These are phyloP conservation scores for Bugula neritina DNA, from an alignment of 2,888 invertebrate genomes.

Conservation along the genomic window DNA sequence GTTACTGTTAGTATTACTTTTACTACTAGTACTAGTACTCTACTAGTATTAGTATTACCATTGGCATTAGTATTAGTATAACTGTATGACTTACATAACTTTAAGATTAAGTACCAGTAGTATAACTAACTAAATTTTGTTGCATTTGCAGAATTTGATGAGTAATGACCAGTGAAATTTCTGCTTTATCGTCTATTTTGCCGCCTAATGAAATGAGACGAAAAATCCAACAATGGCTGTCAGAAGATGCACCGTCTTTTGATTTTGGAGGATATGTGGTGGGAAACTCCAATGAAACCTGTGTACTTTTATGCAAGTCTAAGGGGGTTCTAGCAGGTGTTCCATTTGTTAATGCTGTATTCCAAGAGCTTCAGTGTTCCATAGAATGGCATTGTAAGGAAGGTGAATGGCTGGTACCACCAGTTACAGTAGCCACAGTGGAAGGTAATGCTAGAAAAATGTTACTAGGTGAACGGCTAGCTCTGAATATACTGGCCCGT, in stretches of 20 bases:
- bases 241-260: constrained; percentile 50
- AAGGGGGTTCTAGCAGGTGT: constrained; percentile 52
- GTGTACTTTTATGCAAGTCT: constrained; percentile 44
- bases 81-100: too few species aligned
- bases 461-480: constrained; percentile 52
- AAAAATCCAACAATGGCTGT: constrained; percentile 45
- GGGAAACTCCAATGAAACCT: constrained; percentile 45
- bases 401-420: constrained; percentile 40
- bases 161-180: too few species aligned
- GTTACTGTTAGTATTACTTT: too few species aligned
- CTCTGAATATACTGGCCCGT: constrained; percentile 52
- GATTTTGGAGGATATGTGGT: constrained; percentile 52
- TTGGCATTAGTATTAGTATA: too few species aligned
- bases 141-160: too few species aligned
- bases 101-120: too few species aligned
- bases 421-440: constrained; percentile 43
- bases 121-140: too few species aligned
- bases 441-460: constrained; percentile 49
- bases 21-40: too few species aligned
- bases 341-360: constrained; percentile 54
- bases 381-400: constrained; percentile 49
- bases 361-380: constrained; percentile 47
- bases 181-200: constrained; percentile 35
- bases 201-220: constrained; percentile 46
- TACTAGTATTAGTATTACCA: too few species aligned